phyloP scores from a whole-genome alignment of 1,140 invertebrate genomes.

The Apis laboriosa region DNA sequence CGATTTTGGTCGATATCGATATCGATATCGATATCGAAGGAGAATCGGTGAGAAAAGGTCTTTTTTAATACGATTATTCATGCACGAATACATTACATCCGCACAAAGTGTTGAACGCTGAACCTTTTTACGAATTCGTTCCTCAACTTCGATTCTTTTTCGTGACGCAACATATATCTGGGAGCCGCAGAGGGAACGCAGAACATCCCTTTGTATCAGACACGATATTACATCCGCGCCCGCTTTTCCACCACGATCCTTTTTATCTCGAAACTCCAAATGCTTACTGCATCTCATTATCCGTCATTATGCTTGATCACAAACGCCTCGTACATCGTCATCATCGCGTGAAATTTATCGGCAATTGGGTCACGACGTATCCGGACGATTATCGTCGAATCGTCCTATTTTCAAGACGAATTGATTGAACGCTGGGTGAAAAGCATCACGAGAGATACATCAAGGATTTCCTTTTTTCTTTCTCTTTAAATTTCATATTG shows the following conservation, averaged over 20 bases:
- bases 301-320: conserved; percentile 25
- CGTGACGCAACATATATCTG: neutral
- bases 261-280: conserved; percentile 2
- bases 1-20: neutral
- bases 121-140: neutral
- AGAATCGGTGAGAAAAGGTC: neutral
- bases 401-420: neutral
- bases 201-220: conserved; percentile 17
- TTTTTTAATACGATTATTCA: conserved; percentile 17
- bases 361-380: conserved; percentile 8
- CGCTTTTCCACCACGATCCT: neutral
- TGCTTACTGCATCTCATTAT: conserved; percentile 47
- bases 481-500: too few species aligned
- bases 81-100: neutral
- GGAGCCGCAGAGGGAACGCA: neutral
- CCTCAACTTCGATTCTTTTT: conserved; percentile 5
- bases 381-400: neutral
- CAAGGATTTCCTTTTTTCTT: too few species aligned
- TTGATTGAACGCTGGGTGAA: neutral
- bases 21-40: neutral
- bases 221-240: neutral
- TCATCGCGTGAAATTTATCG: conserved; percentile 31
- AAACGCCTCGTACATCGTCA: conserved; percentile 10
- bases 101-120: neutral
- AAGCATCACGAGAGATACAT: too few species aligned